Percentiles rank a stretch among this genome's conserved stretches.
Conservation (phyloP, 2,888 invertebrate species). For the Cenopis cana region DNA sequence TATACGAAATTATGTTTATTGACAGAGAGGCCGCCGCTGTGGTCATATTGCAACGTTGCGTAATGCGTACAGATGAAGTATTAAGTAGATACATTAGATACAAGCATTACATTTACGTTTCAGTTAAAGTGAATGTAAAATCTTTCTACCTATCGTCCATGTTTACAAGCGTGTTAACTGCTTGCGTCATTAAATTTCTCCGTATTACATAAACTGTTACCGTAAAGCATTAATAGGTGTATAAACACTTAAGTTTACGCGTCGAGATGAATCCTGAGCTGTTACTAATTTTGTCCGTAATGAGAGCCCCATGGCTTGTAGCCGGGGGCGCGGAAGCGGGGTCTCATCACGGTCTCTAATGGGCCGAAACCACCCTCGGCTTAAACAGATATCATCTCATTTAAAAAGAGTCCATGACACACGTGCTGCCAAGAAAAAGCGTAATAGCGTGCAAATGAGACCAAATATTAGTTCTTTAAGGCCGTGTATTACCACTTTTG, state of each 20-base stretch:
- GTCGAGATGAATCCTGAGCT: slow-evolving; percentile 63
- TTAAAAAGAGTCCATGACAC: slow-evolving; percentile 61
- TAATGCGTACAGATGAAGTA: not conserved
- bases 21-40: too few relatives aligned
- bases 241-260: slow-evolving; percentile 60
- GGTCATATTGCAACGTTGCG: too few relatives aligned
- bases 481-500: too few relatives aligned
- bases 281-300: slow-evolving; percentile 74
- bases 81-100: not conserved
- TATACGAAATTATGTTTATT: too few relatives aligned
- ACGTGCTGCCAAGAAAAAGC: slow-evolving; percentile 49
- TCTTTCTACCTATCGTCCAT: not conserved
- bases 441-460: not conserved
- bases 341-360: slow-evolving; percentile 76
- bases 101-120: not conserved
- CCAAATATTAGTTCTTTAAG: not conserved
- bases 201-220: slow-evolving; percentile 52
- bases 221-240: slow-evolving; percentile 43
- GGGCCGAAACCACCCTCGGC: slow-evolving; percentile 69
- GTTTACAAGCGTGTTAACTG: not conserved
- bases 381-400: slow-evolving; percentile 69
- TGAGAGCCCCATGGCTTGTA: slow-evolving; percentile 68
- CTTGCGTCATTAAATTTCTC: slow-evolving; percentile 1
- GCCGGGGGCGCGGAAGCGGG: slow-evolving; percentile 75
- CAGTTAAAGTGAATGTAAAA: not conserved